These are phyloP conservation scores for Phalangium opilio DNA, from an alignment of 2,888 invertebrate species.

Conservation along the genomic window DNA sequence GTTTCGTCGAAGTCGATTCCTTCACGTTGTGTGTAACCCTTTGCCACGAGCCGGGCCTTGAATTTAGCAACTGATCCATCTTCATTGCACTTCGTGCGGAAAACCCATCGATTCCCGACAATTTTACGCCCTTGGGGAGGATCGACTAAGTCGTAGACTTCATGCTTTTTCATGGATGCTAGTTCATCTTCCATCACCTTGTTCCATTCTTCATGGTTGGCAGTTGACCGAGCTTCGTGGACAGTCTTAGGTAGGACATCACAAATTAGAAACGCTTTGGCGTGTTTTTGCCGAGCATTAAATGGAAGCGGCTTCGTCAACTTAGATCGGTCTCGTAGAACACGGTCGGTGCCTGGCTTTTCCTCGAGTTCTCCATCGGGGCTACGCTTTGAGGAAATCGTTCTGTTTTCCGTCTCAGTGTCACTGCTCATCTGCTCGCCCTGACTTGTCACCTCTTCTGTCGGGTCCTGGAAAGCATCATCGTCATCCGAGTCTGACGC, in stretches of 20 bases:
- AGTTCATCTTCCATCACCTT: slow-evolving; percentile 1
- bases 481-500: too few species aligned
- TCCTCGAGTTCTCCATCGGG: too few species aligned
- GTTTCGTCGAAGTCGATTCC: slow-evolving; percentile 18
- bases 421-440: too few species aligned
- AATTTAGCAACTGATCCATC: slow-evolving; percentile 10
- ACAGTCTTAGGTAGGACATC: background rate
- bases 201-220: background rate
- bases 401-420: too few species aligned
- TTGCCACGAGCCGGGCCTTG: slow-evolving; percentile 22
- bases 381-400: too few species aligned
- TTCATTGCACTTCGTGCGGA: slow-evolving; percentile 4
- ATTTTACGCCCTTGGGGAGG: slow-evolving; percentile 1
- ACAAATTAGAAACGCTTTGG: too few species aligned
- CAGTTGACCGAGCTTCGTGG: background rate
- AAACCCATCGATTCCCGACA: slow-evolving; percentile 6
- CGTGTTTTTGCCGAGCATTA: too few species aligned
- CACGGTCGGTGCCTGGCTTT: too few species aligned
- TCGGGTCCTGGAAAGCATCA: too few species aligned
- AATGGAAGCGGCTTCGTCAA: too few species aligned
- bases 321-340: too few species aligned
- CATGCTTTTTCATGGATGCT: background rate
- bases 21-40: slow-evolving; percentile 10
- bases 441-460: too few species aligned
- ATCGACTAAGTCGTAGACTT: slow-evolving; percentile 1